These are phyloP conservation scores for Micrasema minimum DNA, from an alignment of 1,140 invertebrate genomes.

Conservation along the genomic window DNA sequence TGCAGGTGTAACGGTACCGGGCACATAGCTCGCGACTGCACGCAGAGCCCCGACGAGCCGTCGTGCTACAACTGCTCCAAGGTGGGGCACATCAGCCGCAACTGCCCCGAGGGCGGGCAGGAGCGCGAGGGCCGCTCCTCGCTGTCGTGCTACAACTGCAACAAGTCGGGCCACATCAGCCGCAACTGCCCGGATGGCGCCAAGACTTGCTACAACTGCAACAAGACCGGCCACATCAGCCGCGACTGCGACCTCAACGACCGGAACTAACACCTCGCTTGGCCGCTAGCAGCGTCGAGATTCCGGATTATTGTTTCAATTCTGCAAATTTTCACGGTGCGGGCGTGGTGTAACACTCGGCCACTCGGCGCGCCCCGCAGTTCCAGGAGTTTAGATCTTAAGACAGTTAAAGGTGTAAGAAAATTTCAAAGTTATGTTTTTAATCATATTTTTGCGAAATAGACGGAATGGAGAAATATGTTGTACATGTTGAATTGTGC, in stretches of 20 bases:
- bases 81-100: slow-evolving; percentile 87
- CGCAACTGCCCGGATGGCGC: slow-evolving; percentile 87
- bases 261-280: slow-evolving; percentile 68
- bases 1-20: slow-evolving; percentile 83
- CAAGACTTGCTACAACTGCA: slow-evolving; percentile 89
- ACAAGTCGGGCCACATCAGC: slow-evolving; percentile 88
- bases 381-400: slow-evolving; percentile 48
- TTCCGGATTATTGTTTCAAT: slow-evolving; percentile 54
- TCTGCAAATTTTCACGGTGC: slow-evolving; percentile 27
- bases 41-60: slow-evolving; percentile 80
- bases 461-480: slow-evolving; percentile 62
- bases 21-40: slow-evolving; percentile 91
- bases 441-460: slow-evolving; percentile 60
- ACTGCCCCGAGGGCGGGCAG: slow-evolving; percentile 78
- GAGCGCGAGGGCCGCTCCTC: slow-evolving; percentile 64
- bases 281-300: slow-evolving; percentile 44
- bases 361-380: slow-evolving; percentile 29
- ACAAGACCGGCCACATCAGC: slow-evolving; percentile 89
- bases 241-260: slow-evolving; percentile 86
- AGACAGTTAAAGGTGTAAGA: slow-evolving; percentile 53
- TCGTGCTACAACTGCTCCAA: slow-evolving; percentile 91
- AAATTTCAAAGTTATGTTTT: slow-evolving; percentile 61
- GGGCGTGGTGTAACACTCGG: slow-evolving; percentile 21
- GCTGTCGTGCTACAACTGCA: slow-evolving; percentile 88
- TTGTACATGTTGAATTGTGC: slow-evolving; percentile 56